Evolutionary conservation across 2,113 vertebrate genomes (phyloP), one percentile per base, ranked within the genome.

Genomic region (Paedocypris sp.): DNA sequence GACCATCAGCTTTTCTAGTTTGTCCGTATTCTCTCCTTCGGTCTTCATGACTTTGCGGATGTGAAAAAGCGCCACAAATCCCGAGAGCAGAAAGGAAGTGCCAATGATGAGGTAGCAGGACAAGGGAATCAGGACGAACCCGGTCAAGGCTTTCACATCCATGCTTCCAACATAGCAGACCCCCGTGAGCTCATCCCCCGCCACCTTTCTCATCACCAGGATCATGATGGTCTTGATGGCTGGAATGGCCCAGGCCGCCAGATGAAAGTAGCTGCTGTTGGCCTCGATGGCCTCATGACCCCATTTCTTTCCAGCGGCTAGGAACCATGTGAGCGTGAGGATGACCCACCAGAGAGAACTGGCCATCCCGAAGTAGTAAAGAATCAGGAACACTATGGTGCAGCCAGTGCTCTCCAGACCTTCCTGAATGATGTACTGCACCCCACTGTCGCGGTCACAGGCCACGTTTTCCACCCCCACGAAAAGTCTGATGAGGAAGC

Each of bases 341-440:
- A 98, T 89, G 11, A 98, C 93, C 95, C 95, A 98, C 95, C 95
- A 98, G 43, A 98, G 74, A 29, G 95, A 97, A 60, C 92, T 95
- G 58, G 95, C 94, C 95, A 98, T 98, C 13, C 95, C 95, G 1
- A 98, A 98, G 77, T 97, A 98, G 59, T 98, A 98, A 11, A 98
- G 87, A 1, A 98, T 87, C 46, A 98, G 88, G 79, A 98, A 98
- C 13, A 98, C 95, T 2, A 97, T 87, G 28, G 93, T 98, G 82
- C 95, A 98, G 58, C 95, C 94, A 0, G 95, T 95, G 83, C 92
- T 96, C 83, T 98, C 95, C 82, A 98, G 75, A 2, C 95, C 95
- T 70, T 97, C 95, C 80, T 97, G 95, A 79, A 98, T 97, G 57
- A 98, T 87, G 62, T 98, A 98, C 52, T 93, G 92, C 35, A 92